phyloP scores from a whole-genome alignment of 2,888 invertebrate species.

The Drosophila melanosoma region DNA sequence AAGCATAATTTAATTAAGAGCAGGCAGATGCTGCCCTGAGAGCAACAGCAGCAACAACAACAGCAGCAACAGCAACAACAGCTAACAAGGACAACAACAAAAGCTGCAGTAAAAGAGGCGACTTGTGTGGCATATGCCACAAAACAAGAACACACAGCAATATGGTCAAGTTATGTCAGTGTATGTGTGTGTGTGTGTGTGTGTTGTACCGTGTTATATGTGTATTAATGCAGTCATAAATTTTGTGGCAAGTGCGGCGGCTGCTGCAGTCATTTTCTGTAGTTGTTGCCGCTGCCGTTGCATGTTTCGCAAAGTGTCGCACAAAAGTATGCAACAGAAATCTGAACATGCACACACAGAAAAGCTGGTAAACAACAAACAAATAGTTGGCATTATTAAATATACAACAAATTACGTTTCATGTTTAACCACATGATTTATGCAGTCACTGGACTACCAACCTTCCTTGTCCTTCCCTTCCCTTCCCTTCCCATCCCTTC shows the following conservation, averaged over 20 bases:
- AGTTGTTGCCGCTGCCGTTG: conserved; percentile 46
- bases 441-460: conserved; percentile 50
- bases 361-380: conserved; percentile 44
- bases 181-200: conserved; percentile 14
- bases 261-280: conserved; percentile 45
- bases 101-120: conserved; percentile 36
- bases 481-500: neutral
- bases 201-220: conserved; percentile 31
- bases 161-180: conserved; percentile 40
- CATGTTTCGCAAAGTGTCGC: conserved; percentile 62
- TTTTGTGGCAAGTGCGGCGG: conserved; percentile 70
- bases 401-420: conserved; percentile 75
- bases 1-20: conserved; percentile 78
- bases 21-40: conserved; percentile 49
- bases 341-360: conserved; percentile 34
- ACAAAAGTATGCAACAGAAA: conserved; percentile 56
- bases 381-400: conserved; percentile 74
- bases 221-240: conserved; percentile 74
- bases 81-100: conserved; percentile 28
- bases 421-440: conserved; percentile 78
- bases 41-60: conserved; percentile 30
- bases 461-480: neutral
- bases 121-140: conserved; percentile 67
- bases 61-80: conserved; percentile 8
- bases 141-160: conserved; percentile 60